These are phyloP conservation scores for Lithobates pipiens DNA, from an alignment of 2,797 vertebrate genomes.

Conservation along the genomic window DNA sequence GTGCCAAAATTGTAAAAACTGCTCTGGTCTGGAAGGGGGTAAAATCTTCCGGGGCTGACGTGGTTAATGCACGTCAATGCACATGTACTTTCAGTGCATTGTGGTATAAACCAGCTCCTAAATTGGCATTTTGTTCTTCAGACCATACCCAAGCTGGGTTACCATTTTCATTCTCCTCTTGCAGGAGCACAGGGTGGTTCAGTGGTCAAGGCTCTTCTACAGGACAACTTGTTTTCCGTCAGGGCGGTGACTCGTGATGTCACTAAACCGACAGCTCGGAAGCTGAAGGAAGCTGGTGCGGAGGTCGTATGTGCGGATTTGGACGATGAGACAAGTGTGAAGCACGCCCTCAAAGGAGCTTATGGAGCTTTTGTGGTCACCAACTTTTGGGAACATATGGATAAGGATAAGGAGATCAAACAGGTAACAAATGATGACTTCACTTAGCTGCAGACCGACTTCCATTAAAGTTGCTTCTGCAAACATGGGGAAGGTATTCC, in stretches of 20 bases:
- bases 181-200: conserved; percentile 73
- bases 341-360: conserved; percentile 66
- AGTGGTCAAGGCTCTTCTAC: conserved; percentile 70
- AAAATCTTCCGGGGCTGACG: too few relatives aligned
- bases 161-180: not conserved
- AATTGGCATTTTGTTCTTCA: too few relatives aligned
- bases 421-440: conserved; percentile 65
- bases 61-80: too few relatives aligned
- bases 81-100: too few relatives aligned
- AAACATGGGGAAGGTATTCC: too few relatives aligned
- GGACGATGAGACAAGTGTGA: conserved; percentile 67
- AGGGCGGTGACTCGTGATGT: conserved; percentile 68
- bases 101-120: too few relatives aligned
- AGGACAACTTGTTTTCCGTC: conserved; percentile 68
- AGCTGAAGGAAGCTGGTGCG: conserved; percentile 68
- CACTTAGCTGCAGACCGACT: too few relatives aligned
- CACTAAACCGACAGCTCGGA: conserved; percentile 58
- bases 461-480: too few relatives aligned
- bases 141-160: too few relatives aligned
- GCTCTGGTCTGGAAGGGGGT: too few relatives aligned
- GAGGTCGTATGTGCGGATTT: conserved; percentile 72
- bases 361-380: conserved; percentile 72
- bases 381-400: conserved; percentile 75
- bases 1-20: too few relatives aligned
- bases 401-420: conserved; percentile 69